phyloP scores from a whole-genome alignment of 2,888 invertebrate species.

The Agonum fuliginosum region DNA sequence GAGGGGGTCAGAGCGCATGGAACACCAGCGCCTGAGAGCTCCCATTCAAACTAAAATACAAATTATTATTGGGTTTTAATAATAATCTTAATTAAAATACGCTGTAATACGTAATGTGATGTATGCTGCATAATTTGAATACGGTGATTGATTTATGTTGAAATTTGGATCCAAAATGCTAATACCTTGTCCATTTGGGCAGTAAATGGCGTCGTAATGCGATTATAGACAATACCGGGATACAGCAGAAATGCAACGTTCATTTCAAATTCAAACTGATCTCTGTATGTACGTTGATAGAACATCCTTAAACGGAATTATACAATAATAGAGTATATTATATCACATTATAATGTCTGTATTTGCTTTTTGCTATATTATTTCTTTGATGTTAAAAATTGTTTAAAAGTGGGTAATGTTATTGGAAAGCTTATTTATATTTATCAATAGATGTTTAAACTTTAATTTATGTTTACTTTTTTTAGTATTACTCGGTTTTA shows the following conservation, averaged over 20 bases:
- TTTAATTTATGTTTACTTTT: no score
- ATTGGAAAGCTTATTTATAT: no score
- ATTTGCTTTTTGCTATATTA: no score
- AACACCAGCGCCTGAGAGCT: neutral
- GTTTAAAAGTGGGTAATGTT: no score
- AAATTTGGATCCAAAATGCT: slow-evolving; percentile 19
- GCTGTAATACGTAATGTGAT: neutral
- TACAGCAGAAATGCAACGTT: neutral
- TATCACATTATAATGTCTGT: no score
- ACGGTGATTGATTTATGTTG: slow-evolving; percentile 27
- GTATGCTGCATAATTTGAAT: neutral
- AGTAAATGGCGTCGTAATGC: slow-evolving; percentile 22
- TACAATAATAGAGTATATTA: neutral
- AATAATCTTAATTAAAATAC: neutral
- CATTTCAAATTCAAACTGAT: neutral
- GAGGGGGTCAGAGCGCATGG: neutral
- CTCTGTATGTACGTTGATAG: neutral
- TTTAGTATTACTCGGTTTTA: no score
- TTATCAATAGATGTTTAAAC: no score
- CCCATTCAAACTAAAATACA: neutral
- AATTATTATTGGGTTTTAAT: neutral
- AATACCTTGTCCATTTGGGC: slow-evolving; percentile 22
- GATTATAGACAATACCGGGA: neutral
- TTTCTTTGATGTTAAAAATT: no score
- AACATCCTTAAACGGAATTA: neutral